A percentile compares a stretch with the other conserved stretches of the same genome.
phyloP scores from a whole-genome alignment of 2,113 vertebrate species.

The Dromaius novaehollandiae region DNA sequence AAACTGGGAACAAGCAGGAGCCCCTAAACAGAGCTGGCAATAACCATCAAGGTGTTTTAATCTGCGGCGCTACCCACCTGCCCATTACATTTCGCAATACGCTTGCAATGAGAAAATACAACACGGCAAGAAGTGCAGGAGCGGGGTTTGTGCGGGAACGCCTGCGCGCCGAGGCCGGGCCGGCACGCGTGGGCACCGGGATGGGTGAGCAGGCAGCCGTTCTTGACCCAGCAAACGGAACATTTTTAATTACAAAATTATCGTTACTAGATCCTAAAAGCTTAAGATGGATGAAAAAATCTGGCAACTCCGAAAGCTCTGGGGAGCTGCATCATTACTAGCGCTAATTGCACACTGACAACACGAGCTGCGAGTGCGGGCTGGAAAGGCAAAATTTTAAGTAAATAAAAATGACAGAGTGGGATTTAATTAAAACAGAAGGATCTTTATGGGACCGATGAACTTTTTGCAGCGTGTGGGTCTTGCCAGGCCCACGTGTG shows the following conservation, averaged over 20 bases:
- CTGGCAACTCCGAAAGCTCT: not conserved
- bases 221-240: not conserved
- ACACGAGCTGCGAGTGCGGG: not conserved
- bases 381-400: not conserved
- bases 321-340: not conserved
- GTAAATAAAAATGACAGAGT: not conserved
- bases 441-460: not conserved
- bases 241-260: not conserved
- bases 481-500: not conserved
- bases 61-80: not conserved
- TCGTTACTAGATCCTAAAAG: not conserved
- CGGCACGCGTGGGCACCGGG: too few relatives aligned
- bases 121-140: not conserved
- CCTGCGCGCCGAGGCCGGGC: not conserved
- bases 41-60: conserved; percentile 10
- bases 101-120: not conserved
- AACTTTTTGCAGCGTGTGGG: not conserved
- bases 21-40: not conserved
- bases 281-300: not conserved
- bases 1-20: not conserved
- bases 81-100: conserved; percentile 11
- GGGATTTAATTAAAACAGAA: conserved; percentile 7
- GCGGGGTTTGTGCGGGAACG: not conserved
- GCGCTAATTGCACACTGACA: not conserved
- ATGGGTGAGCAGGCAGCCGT: not conserved